Conservation (phyloP, 2,888 invertebrate genomes). For the Eupithecia pulchellata region DNA sequence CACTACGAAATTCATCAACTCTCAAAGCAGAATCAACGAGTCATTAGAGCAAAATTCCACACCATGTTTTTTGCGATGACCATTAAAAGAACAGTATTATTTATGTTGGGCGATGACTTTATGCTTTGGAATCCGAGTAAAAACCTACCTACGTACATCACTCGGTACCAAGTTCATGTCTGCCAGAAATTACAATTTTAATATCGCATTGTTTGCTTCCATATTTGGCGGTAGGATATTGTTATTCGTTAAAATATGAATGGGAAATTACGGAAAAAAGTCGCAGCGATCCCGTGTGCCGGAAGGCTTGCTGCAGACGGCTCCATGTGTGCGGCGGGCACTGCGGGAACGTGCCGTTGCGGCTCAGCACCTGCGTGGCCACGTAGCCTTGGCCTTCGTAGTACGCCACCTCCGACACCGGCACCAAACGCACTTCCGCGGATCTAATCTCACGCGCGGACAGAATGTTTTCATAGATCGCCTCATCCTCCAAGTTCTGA, state of each 20-base stretch:
- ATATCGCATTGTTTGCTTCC: slow-evolving; percentile 53
- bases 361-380: slow-evolving; percentile 79
- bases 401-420: slow-evolving; percentile 81
- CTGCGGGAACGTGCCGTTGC: slow-evolving; percentile 83
- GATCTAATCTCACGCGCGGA: slow-evolving; percentile 82
- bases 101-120: slow-evolving; percentile 73
- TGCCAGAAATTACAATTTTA: slow-evolving; percentile 63
- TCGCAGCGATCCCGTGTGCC: slow-evolving; percentile 73
- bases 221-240: slow-evolving; percentile 33
- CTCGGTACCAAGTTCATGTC: slow-evolving; percentile 66
- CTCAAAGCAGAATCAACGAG: slow-evolving; percentile 73
- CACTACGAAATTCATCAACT: slow-evolving; percentile 71
- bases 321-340: slow-evolving; percentile 82
- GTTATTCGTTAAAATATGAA: slow-evolving; percentile 40
- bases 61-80: slow-evolving; percentile 70
- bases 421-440: slow-evolving; percentile 83
- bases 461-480: slow-evolving; percentile 81
- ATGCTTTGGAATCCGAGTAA: slow-evolving; percentile 79
- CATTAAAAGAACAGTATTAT: slow-evolving; percentile 69
- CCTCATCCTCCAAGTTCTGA: slow-evolving; percentile 82
- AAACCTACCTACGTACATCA: slow-evolving; percentile 68
- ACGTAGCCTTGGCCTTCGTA: slow-evolving; percentile 82
- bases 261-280: slow-evolving; percentile 73
- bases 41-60: slow-evolving; percentile 78
- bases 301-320: slow-evolving; percentile 73